These are phyloP conservation scores for Cyrtodaria siliqua DNA, from an alignment of 2,888 invertebrate species.

Conservation along the genomic window DNA sequence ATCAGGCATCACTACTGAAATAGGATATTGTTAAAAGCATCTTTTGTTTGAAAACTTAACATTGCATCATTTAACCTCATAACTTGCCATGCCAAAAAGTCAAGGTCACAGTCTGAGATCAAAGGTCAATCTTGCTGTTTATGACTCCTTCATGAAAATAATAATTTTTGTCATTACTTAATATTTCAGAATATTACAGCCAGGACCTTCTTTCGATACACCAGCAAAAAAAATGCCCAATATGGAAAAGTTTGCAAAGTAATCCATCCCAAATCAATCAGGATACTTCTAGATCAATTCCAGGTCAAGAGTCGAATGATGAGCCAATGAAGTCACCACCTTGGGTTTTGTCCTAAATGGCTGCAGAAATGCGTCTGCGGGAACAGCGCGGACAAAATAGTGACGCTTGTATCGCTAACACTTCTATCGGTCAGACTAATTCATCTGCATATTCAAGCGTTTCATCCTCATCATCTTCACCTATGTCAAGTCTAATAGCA, in stretches of 20 bases:
- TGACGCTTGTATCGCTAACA: no score
- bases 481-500: constrained; percentile 1
- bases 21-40: no score
- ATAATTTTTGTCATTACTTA: no score
- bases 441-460: no score
- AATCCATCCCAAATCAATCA: background rate
- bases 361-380: constrained; percentile 52
- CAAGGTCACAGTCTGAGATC: no score
- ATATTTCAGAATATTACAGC: constrained; percentile 47
- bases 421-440: no score
- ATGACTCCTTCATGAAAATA: no score
- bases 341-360: constrained; percentile 42
- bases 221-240: constrained; percentile 28
- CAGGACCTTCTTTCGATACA: constrained; percentile 20
- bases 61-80: no score
- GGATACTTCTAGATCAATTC: background rate
- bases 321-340: constrained; percentile 35
- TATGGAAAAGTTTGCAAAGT: constrained; percentile 24
- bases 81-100: no score
- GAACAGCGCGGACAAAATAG: constrained; percentile 15
- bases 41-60: no score
- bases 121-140: no score
- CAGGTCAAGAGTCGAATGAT: background rate
- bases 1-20: no score
- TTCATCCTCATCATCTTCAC: background rate